Conservation (phyloP, 2,113 vertebrate species). For the Channa argus region DNA sequence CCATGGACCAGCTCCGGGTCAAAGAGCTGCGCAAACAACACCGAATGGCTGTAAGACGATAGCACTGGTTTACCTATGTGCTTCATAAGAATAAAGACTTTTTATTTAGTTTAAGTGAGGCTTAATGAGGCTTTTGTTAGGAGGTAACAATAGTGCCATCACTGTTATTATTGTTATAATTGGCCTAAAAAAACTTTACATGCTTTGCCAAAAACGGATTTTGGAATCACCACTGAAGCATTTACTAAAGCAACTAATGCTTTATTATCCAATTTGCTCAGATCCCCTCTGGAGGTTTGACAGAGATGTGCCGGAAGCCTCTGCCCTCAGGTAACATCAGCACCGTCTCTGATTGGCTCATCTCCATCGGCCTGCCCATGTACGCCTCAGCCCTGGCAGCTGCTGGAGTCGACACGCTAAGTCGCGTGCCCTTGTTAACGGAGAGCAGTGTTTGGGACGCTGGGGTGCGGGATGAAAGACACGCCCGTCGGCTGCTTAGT, state of each 20-base stretch:
- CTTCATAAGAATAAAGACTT: neutral
- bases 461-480: constrained; percentile 91
- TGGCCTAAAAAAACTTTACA: too few species aligned
- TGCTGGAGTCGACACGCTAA: constrained; percentile 88
- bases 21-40: constrained; percentile 95
- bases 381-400: constrained; percentile 85
- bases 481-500: constrained; percentile 88
- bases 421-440: constrained; percentile 88
- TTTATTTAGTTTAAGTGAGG: constrained; percentile 1
- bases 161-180: too few species aligned
- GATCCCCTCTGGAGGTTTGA: constrained; percentile 96
- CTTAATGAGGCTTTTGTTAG: too few species aligned
- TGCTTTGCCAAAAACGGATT: too few species aligned
- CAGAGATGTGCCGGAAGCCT: constrained; percentile 92
- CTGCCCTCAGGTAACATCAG: constrained; percentile 84
- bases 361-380: constrained; percentile 95
- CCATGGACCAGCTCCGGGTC: constrained; percentile 93
- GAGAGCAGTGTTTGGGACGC: constrained; percentile 88
- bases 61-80: neutral
- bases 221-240: too few species aligned
- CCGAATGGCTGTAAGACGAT: constrained; percentile 95
- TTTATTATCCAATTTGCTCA: constrained; percentile 56
- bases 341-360: constrained; percentile 91
- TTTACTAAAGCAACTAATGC: too few species aligned
- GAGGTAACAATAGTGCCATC: constrained; percentile 1